These are phyloP conservation scores for Stenolophus ochropezus DNA, from an alignment of 2,888 invertebrate species.

Conservation along the genomic window DNA sequence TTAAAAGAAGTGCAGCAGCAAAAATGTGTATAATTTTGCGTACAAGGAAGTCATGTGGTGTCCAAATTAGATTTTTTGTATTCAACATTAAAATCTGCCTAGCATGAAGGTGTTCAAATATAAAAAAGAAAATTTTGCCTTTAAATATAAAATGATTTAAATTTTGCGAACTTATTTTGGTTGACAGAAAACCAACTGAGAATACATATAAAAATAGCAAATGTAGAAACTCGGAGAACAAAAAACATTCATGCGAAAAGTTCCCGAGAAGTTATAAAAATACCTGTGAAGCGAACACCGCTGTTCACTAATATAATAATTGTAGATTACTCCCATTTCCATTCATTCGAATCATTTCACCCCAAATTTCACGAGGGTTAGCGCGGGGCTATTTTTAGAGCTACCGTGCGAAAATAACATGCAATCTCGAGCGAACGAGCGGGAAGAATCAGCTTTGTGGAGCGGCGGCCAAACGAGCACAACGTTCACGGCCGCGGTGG, in stretches of 20 bases:
- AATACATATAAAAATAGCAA: not conserved
- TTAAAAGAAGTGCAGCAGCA: no score
- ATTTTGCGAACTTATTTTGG: no score
- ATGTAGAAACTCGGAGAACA: not conserved
- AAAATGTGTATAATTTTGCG: no score
- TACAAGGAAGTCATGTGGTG: no score
- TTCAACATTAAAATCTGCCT: no score
- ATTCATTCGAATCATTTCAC: not conserved
- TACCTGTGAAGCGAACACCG: not conserved
- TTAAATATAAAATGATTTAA: no score
- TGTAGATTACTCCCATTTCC: not conserved
- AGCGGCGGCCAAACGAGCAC: constrained; percentile 4
- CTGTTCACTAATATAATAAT: not conserved
- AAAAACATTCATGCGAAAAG: not conserved
- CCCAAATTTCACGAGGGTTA: constrained; percentile 14
- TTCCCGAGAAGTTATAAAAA: not conserved
- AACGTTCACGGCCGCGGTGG: not conserved
- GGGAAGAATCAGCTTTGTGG: constrained; percentile 31
- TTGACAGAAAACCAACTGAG: no score
- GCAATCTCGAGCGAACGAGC: constrained; percentile 40
- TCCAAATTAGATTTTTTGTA: no score
- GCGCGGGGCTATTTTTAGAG: constrained; percentile 33
- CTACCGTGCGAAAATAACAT: constrained; percentile 39
- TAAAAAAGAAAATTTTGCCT: no score
- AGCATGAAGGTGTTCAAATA: no score